Evolutionary conservation across 2,113 vertebrate genomes (phyloP).

Genomic region (pig (Sus scrofa)): T2T-Sscrofa CM000818.6:44802501-44803000

Average conservation of each 20-base stretch:
- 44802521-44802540: background rate
- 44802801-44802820: background rate
- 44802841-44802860: background rate
- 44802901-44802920: background rate
- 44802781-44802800: background rate
- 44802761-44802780: background rate
- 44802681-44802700: background rate
- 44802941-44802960: background rate
- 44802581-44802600: background rate
- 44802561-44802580: background rate
- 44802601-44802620: background rate
- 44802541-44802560: background rate
- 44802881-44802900: background rate
- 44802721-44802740: background rate
- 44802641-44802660: background rate
- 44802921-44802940: background rate
- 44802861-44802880: background rate
- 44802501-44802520: background rate
- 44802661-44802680: background rate
- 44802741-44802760: background rate
- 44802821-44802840: background rate
- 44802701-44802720: background rate
- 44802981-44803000: slow-evolving; percentile 2
- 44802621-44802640: background rate
- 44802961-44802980: background rate